Conservation (phyloP, 2,888 invertebrate species). For the Sesamia inferens region DNA sequence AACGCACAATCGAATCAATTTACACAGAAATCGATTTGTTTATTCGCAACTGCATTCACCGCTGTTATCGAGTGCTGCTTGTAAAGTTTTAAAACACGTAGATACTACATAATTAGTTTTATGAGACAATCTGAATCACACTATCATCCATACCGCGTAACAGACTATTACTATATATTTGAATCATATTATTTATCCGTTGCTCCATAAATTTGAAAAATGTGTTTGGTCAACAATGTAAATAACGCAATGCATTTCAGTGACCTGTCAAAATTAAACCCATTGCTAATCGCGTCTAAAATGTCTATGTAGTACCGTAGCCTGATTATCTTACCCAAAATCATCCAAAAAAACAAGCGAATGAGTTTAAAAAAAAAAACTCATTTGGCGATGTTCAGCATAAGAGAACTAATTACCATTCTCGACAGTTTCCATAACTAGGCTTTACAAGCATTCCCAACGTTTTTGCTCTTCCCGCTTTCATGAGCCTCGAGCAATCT, state of each 20-base stretch:
- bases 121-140: conserved; percentile 6
- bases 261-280: too few species aligned
- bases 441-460: neutral
- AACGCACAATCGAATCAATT: conserved; percentile 42
- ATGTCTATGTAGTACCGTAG: neutral
- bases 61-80: neutral
- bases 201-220: too few species aligned
- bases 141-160: too few species aligned
- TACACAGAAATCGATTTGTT: conserved; percentile 39
- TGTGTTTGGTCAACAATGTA: too few species aligned
- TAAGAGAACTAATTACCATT: conserved; percentile 43
- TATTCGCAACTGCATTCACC: conserved; percentile 21
- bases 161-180: too few species aligned
- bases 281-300: neutral
- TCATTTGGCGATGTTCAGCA: neutral
- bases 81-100: conserved; percentile 7
- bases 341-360: neutral
- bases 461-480: conserved; percentile 24
- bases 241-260: too few species aligned
- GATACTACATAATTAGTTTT: conserved; percentile 8
- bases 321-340: neutral
- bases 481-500: conserved; percentile 27
- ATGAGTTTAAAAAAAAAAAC: conserved; percentile 8
- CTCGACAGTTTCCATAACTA: conserved; percentile 21
- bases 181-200: too few species aligned